A percentile compares a stretch with the other conserved stretches of the same genome.
These are phyloP conservation scores for Heliconius hermathena DNA, from an alignment of 1,140 invertebrate genomes.

Conservation along the genomic window DNA sequence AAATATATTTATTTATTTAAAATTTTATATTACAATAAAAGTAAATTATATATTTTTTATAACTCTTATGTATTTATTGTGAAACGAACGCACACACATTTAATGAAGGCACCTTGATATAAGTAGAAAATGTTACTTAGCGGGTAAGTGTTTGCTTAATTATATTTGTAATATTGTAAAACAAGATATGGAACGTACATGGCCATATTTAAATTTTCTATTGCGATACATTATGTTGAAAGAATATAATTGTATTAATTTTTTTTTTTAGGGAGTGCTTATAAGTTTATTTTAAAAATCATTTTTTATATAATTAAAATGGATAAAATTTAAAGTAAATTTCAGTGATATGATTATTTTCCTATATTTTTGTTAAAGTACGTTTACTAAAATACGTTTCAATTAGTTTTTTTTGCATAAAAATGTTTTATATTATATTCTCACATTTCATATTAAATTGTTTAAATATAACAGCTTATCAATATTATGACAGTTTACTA, in stretches of 20 bases:
- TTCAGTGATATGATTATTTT: not conserved
- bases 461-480: not conserved
- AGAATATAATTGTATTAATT: no score
- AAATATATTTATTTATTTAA: conserved; percentile 34
- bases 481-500: not conserved
- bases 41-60: conserved; percentile 32
- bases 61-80: conserved; percentile 42
- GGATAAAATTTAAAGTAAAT: not conserved
- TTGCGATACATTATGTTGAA: not conserved
- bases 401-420: not conserved
- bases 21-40: conserved; percentile 42
- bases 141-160: conserved; percentile 51
- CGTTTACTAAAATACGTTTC: not conserved
- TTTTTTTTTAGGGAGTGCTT: no score
- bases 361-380: not conserved
- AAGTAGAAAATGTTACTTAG: conserved; percentile 54
- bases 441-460: not conserved
- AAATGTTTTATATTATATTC: not conserved
- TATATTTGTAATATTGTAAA: not conserved
- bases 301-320: not conserved
- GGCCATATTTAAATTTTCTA: conserved; percentile 1
- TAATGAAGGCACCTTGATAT: conserved; percentile 45
- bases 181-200: not conserved
- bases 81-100: conserved; percentile 37
- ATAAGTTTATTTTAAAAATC: no score